Evolutionary conservation across 2,797 vertebrate species (phyloP).

Genomic region (Centroberyx gerrardi): DNA sequence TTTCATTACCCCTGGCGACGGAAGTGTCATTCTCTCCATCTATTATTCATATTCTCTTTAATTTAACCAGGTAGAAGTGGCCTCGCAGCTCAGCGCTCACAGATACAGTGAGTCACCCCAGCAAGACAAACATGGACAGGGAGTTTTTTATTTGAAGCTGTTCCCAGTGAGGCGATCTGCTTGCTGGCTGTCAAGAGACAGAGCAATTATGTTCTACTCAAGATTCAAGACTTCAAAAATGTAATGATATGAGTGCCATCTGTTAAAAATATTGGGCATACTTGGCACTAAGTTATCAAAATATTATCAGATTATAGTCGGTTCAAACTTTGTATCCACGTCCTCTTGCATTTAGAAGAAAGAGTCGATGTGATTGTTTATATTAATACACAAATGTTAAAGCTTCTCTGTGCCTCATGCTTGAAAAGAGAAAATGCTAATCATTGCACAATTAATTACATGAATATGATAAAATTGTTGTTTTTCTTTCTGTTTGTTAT

Average conservation of each 20-base stretch:
- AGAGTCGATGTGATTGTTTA: slow-evolving; percentile 56
- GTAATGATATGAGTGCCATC: slow-evolving; percentile 59
- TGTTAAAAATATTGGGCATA: slow-evolving; percentile 54
- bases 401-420: slow-evolving; percentile 59
- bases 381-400: slow-evolving; percentile 49
- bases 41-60: slow-evolving; percentile 88
- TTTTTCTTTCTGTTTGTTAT: slow-evolving; percentile 78
- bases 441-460: slow-evolving; percentile 80
- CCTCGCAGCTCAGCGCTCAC: slow-evolving; percentile 63
- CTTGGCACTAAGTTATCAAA: slow-evolving; percentile 46
- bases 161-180: slow-evolving; percentile 57
- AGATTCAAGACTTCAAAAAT: slow-evolving; percentile 63
- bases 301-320: slow-evolving; percentile 51
- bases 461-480: slow-evolving; percentile 71
- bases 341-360: slow-evolving; percentile 11
- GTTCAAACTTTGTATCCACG: slow-evolving; percentile 46
- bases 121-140: slow-evolving; percentile 70
- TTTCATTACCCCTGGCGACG: slow-evolving; percentile 85
- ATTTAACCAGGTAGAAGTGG: slow-evolving; percentile 86
- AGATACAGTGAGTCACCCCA: slow-evolving; percentile 66
- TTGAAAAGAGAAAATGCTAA: slow-evolving; percentile 81
- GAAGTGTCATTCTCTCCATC: slow-evolving; percentile 85
- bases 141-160: slow-evolving; percentile 48
- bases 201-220: slow-evolving; percentile 65
- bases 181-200: slow-evolving; percentile 61